These are phyloP conservation scores for Phenganax marumi DNA, from an alignment of 92 coral and sea anemone genomes.

Conservation along the genomic window DNA sequence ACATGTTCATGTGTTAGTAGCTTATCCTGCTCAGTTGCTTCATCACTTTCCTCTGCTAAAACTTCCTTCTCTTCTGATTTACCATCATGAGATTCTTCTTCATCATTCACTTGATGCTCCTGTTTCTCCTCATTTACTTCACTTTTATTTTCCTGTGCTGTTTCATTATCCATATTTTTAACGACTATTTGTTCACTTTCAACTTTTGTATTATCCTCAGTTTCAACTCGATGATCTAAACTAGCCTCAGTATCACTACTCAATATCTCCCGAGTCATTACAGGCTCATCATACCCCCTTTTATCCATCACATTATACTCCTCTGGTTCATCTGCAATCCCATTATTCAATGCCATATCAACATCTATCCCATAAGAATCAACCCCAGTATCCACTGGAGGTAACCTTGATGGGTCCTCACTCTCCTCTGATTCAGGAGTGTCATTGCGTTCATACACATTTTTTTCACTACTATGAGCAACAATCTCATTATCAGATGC, in stretches of 20 bases:
- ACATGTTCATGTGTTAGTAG: slow-evolving; percentile 2
- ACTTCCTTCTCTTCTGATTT: slow-evolving; percentile 15
- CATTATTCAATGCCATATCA: slow-evolving; percentile 33
- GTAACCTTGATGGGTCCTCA: slow-evolving; percentile 27
- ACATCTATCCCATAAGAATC: slow-evolving; percentile 48
- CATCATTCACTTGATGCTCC: slow-evolving; percentile 13
- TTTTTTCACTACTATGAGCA: slow-evolving; percentile 73
- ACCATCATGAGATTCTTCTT: slow-evolving; percentile 15
- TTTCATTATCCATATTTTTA: slow-evolving; percentile 23
- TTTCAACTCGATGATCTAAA: slow-evolving; percentile 44
- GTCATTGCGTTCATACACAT: slow-evolving; percentile 61
- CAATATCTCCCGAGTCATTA: not conserved
- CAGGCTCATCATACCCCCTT: not conserved
- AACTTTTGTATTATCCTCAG: slow-evolving; percentile 29
- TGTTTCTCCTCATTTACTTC: slow-evolving; percentile 21
- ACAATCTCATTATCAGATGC: slow-evolving; percentile 85
- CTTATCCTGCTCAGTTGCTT: slow-evolving; percentile 33
- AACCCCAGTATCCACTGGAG: slow-evolving; percentile 19
- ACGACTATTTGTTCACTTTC: slow-evolving; percentile 11
- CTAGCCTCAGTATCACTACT: slow-evolving; percentile 22
- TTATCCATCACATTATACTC: not conserved
- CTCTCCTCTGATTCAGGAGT: slow-evolving; percentile 62
- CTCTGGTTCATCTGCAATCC: slow-evolving; percentile 21
- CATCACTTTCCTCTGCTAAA: slow-evolving; percentile 16
- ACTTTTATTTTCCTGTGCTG: not conserved